phyloP scores from a whole-genome alignment of 2,888 invertebrate species.

The Chaetogeoica ovagalla region DNA sequence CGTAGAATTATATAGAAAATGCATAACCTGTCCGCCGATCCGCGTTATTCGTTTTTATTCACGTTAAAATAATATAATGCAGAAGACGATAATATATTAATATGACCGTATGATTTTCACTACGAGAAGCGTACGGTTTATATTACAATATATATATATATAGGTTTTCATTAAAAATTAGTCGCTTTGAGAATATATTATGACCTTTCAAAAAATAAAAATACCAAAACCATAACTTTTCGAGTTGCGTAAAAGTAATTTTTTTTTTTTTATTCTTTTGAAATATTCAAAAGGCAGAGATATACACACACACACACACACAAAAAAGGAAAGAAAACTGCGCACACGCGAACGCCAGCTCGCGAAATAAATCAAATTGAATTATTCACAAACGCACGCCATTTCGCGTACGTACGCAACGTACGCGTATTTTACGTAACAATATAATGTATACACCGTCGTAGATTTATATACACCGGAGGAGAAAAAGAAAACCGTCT shows the following conservation, averaged over 20 bases:
- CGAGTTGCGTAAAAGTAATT: background rate
- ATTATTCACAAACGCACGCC: constrained; percentile 30
- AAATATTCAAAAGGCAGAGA: constrained; percentile 23
- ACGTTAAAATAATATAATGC: no score
- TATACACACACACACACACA: background rate
- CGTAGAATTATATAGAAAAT: no score
- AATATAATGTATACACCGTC: background rate
- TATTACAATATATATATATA: no score
- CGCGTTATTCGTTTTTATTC: no score
- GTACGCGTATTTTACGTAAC: background rate
- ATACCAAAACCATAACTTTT: background rate
- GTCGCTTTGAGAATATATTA: no score
- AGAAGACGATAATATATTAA: no score
- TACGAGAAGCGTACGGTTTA: no score
- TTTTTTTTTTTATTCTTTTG: background rate
- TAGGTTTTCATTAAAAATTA: no score
- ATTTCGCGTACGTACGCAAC: background rate
- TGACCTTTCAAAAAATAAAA: no score
- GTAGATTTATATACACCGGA: background rate
- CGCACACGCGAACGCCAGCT: background rate
- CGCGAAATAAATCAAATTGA: constrained; percentile 34
- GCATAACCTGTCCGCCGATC: no score
- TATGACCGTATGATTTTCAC: no score
- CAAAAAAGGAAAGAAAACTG: background rate
- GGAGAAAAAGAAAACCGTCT: background rate